Conservation (phyloP, 1,140 invertebrate species). For the Panagrolaimus sp. region DNA sequence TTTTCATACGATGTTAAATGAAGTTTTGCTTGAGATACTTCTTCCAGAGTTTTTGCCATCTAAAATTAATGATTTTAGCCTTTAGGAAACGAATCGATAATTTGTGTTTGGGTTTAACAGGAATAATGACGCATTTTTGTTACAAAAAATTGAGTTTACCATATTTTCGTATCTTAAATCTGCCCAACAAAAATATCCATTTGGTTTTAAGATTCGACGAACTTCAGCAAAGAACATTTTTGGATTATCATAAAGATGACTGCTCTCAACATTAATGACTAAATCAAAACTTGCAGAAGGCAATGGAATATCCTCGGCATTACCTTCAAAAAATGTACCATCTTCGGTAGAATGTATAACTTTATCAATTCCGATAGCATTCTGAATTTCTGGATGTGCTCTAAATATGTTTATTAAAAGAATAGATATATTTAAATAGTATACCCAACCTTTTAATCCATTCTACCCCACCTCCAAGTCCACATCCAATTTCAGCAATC, state of each 20-base stretch:
- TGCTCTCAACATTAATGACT: slow-evolving; percentile 36
- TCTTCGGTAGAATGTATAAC: not conserved
- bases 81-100: too few species aligned
- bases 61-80: too few species aligned
- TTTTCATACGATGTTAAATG: slow-evolving; percentile 17
- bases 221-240: slow-evolving; percentile 28
- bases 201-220: slow-evolving; percentile 23
- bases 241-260: slow-evolving; percentile 29
- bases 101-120: too few species aligned
- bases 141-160: slow-evolving; percentile 16
- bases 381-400: slow-evolving; percentile 27
- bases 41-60: not conserved
- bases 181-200: slow-evolving; percentile 35
- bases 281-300: slow-evolving; percentile 22
- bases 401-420: slow-evolving; percentile 15
- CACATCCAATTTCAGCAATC: slow-evolving; percentile 34
- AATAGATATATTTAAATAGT: not conserved
- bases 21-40: slow-evolving; percentile 24
- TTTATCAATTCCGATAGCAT: slow-evolving; percentile 23
- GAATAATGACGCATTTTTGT: too few species aligned
- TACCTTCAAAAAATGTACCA: slow-evolving; percentile 7
- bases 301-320: slow-evolving; percentile 31
- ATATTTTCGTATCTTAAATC: slow-evolving; percentile 28
- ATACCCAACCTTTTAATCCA: slow-evolving; percentile 31
- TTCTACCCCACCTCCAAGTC: slow-evolving; percentile 32